A percentile compares a stretch with the other conserved stretches of the same genome.
These are phyloP conservation scores for Dinothrombium tinctorium DNA, from an alignment of 1,140 invertebrate species.

Conservation along the genomic window DNA sequence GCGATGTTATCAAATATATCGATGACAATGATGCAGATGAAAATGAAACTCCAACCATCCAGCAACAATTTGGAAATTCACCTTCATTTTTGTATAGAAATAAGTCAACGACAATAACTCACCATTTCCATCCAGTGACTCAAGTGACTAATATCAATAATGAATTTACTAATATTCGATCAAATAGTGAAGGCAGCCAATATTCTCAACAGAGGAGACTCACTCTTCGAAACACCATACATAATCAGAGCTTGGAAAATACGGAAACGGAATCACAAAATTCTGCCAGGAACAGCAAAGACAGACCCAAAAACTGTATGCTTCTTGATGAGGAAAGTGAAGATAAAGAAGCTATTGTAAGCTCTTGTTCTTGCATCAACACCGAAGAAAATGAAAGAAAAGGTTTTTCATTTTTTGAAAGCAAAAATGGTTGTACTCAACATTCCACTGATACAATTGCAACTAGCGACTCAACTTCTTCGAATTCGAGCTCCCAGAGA, in stretches of 20 bases:
- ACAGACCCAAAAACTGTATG: conserved; percentile 1
- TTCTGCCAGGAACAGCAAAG: background rate
- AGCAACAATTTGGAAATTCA: background rate
- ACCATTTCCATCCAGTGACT: too few species aligned
- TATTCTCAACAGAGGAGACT: background rate
- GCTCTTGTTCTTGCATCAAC: conserved; percentile 6
- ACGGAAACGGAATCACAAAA: too few species aligned
- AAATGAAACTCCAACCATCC: background rate
- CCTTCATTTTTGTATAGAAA: background rate
- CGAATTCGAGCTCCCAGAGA: background rate
- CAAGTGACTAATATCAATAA: background rate
- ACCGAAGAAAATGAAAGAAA: too few species aligned
- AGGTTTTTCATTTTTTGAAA: background rate
- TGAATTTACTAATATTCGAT: background rate
- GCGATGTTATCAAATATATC: conserved; percentile 21
- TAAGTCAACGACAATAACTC: too few species aligned
- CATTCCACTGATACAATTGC: background rate
- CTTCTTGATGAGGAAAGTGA: conserved; percentile 2
- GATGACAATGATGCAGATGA: conserved; percentile 19
- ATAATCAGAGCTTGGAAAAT: too few species aligned
- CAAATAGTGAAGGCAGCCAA: background rate
- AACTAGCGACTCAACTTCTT: background rate
- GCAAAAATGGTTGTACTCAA: background rate
- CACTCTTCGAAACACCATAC: background rate
- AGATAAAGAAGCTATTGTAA: conserved; percentile 15